Conservation (phyloP, 2,888 invertebrate genomes). For the Lasioglossum zephyrum region DNA sequence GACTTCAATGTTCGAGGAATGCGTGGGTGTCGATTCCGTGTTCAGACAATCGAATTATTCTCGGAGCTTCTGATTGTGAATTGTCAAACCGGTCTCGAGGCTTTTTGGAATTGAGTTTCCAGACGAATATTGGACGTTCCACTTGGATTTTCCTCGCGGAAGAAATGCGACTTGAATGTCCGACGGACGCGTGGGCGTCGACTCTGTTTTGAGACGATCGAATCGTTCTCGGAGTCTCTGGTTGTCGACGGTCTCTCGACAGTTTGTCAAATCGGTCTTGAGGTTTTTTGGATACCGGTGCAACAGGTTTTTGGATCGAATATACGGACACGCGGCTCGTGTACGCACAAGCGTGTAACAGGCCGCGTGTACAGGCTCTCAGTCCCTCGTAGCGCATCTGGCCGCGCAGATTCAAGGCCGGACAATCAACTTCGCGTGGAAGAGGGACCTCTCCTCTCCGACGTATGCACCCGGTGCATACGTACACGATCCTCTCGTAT, state of each 20-base stretch:
- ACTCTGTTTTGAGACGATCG: background rate
- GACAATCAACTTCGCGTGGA: conserved; percentile 80
- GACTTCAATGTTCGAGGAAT: too few species aligned
- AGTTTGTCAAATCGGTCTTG: conserved; percentile 31
- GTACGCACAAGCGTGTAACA: conserved; percentile 19
- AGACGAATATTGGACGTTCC: background rate
- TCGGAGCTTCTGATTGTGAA: too few species aligned
- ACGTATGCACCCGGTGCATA: conserved; percentile 34
- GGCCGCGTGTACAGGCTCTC: background rate
- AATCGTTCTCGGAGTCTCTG: background rate
- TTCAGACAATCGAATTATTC: too few species aligned
- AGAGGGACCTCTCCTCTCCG: conserved; percentile 54
- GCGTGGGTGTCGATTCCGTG: too few species aligned
- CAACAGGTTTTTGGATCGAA: conserved; percentile 52
- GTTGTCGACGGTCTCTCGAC: background rate
- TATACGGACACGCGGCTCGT: conserved; percentile 6
- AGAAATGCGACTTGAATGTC: background rate
- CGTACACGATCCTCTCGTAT: conserved; percentile 44
- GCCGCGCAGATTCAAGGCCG: conserved; percentile 80
- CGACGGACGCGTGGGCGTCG: background rate
- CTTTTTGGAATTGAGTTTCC: background rate
- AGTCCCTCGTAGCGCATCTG: conserved; percentile 75
- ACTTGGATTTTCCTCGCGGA: background rate
- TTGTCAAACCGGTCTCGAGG: too few species aligned
- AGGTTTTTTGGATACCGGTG: conserved; percentile 41